Conservation (phyloP, 2,113 vertebrate species). For the Centrocercus urophasianus region DNA sequence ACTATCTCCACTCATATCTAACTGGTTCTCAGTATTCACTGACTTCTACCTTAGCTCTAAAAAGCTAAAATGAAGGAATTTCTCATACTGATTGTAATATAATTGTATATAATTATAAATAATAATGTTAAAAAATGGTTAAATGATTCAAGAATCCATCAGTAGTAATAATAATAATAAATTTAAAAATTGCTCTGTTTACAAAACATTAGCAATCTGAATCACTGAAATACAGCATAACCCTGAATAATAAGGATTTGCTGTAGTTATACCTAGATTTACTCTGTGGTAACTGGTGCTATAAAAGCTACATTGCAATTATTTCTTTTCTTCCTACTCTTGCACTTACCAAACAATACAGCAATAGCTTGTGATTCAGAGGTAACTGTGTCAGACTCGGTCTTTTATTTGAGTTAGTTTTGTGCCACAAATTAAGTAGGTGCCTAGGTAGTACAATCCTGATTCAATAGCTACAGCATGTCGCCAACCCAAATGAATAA, state of each 20-base stretch:
- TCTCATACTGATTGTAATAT: not conserved
- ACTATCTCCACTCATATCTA: not conserved
- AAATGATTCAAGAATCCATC: not conserved
- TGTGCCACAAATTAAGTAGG: not conserved
- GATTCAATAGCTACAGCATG: not conserved
- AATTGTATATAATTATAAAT: not conserved
- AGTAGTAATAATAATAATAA: not conserved
- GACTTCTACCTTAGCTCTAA: not conserved
- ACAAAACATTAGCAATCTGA: not conserved
- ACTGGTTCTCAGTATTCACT: not conserved
- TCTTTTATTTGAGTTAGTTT: not conserved
- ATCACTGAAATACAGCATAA: not conserved
- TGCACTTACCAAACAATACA: not conserved
- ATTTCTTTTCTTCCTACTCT: not conserved
- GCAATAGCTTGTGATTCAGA: not conserved
- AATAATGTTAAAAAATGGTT: not conserved
- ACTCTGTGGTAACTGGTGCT: not conserved
- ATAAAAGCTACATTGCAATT: not conserved
- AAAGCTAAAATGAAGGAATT: not conserved
- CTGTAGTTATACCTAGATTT: not conserved
- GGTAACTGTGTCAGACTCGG: not conserved
- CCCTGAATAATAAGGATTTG: not conserved
- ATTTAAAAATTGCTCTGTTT: not conserved
- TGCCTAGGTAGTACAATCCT: not conserved
- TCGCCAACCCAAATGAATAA: not conserved